phyloP scores from a whole-genome alignment of 2,113 vertebrate species.

The Calypte anna region DNA sequence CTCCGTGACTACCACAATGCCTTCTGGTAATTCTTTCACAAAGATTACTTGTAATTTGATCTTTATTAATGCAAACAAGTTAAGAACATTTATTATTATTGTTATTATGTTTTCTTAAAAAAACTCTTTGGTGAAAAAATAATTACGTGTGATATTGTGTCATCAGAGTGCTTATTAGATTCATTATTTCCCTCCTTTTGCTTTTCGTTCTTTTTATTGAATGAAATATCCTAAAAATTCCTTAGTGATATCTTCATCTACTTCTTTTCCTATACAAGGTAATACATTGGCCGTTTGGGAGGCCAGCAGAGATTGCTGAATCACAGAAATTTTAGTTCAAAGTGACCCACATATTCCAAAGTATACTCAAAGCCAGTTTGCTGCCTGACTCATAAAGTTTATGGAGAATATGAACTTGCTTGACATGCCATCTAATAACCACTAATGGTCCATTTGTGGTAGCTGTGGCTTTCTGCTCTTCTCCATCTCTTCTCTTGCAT shows the following conservation, averaged over 20 bases:
- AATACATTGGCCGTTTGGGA: neutral
- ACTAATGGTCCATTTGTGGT: neutral
- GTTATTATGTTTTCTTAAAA: neutral
- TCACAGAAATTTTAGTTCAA: neutral
- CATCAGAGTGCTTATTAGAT: neutral
- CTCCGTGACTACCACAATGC: neutral
- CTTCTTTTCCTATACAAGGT: neutral
- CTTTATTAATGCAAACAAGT: constrained; percentile 50
- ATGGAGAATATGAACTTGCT: neutral
- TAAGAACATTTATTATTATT: constrained; percentile 4
- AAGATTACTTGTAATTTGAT: constrained; percentile 35
- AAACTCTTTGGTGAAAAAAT: neutral
- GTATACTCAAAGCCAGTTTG: neutral
- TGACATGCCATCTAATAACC: neutral
- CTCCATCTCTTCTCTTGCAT: neutral
- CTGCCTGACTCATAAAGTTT: neutral
- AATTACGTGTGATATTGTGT: neutral
- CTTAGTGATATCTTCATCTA: neutral
- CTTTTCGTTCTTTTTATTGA: neutral
- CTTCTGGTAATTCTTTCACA: constrained; percentile 52
- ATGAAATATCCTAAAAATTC: neutral
- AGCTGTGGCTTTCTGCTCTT: neutral
- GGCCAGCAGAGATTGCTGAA: neutral
- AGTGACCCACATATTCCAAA: neutral
- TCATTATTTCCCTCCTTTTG: neutral